Percentiles rank a stretch among this genome's conserved stretches.
Conservation (phyloP, 2,888 invertebrate genomes). For the Drosophila tripunctata region DNA sequence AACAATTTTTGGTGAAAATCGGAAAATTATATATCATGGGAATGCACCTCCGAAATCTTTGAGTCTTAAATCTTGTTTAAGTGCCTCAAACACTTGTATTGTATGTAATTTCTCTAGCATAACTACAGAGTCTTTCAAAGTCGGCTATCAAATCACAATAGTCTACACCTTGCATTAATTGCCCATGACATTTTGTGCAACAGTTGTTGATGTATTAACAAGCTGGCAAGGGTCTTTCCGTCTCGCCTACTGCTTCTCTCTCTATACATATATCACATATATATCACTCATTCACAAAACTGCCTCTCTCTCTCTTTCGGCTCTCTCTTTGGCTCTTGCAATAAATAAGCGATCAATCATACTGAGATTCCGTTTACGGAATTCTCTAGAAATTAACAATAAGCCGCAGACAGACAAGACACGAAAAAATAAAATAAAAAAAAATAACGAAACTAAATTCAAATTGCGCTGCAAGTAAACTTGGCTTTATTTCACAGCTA, state of each 20-base stretch:
- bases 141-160: too few species aligned
- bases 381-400: slow-evolving; percentile 76
- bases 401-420: slow-evolving; percentile 63
- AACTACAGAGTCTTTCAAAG: too few species aligned
- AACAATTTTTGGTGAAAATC: too few species aligned
- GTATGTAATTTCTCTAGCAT: too few species aligned
- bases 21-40: too few species aligned
- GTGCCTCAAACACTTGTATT: too few species aligned
- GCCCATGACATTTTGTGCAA: too few species aligned
- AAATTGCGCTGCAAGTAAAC: slow-evolving; percentile 76
- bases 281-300: too few species aligned
- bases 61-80: too few species aligned
- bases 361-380: slow-evolving; percentile 63
- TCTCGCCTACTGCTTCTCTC: slow-evolving; percentile 21
- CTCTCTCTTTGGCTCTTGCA: slow-evolving; percentile 34
- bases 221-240: slow-evolving; percentile 57
- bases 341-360: slow-evolving; percentile 83
- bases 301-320: slow-evolving; percentile 29
- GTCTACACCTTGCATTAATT: too few species aligned
- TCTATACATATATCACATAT: slow-evolving; percentile 30
- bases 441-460: slow-evolving; percentile 58
- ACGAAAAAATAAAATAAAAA: slow-evolving; percentile 38
- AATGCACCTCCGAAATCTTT: too few species aligned
- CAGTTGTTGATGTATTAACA: slow-evolving; percentile 78
- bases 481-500: slow-evolving; percentile 13